These are phyloP conservation scores for Macrosoma leucophasiata DNA, from an alignment of 2,888 invertebrate genomes.

Conservation along the genomic window DNA sequence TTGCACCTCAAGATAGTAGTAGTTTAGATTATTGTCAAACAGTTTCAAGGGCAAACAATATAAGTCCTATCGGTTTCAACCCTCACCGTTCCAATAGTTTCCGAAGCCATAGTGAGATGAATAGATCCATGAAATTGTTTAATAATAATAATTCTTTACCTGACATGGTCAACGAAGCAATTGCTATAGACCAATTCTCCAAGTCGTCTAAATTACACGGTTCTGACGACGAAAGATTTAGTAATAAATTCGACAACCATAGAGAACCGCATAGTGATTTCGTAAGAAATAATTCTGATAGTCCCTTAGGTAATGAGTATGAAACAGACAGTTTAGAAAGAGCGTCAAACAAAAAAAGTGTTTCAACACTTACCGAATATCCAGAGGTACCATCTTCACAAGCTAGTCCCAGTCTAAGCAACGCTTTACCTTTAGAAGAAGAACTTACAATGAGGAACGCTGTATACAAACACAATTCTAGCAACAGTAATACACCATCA, in stretches of 20 bases:
- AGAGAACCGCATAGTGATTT: slow-evolving; percentile 36
- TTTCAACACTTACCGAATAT: slow-evolving; percentile 77
- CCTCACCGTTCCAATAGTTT: slow-evolving; percentile 41
- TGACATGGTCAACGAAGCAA: slow-evolving; percentile 81
- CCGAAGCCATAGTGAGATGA: slow-evolving; percentile 35
- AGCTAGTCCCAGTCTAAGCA: slow-evolving; percentile 83
- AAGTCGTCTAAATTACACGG: slow-evolving; percentile 57
- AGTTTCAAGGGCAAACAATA: slow-evolving; percentile 46
- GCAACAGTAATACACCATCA: slow-evolving; percentile 68
- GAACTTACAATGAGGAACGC: slow-evolving; percentile 87
- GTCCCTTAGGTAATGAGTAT: slow-evolving; percentile 76
- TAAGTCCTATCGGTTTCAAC: slow-evolving; percentile 45
- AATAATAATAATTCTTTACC: slow-evolving; percentile 64
- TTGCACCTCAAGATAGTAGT: slow-evolving; percentile 34
- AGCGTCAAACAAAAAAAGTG: slow-evolving; percentile 66
- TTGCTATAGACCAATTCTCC: slow-evolving; percentile 70
- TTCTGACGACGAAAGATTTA: slow-evolving; percentile 62
- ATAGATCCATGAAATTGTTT: slow-evolving; percentile 37
- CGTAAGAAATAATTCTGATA: slow-evolving; percentile 49
- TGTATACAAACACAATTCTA: slow-evolving; percentile 79
- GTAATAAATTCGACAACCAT: slow-evolving; percentile 25
- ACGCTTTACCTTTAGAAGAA: slow-evolving; percentile 85
- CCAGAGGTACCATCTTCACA: slow-evolving; percentile 80
- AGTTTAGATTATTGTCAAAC: slow-evolving; percentile 46
- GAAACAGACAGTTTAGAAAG: slow-evolving; percentile 85